Percentiles rank a stretch among this genome's conserved stretches.
Conservation (phyloP, 2,113 vertebrate genomes). For the Corydoras sp. region DNA sequence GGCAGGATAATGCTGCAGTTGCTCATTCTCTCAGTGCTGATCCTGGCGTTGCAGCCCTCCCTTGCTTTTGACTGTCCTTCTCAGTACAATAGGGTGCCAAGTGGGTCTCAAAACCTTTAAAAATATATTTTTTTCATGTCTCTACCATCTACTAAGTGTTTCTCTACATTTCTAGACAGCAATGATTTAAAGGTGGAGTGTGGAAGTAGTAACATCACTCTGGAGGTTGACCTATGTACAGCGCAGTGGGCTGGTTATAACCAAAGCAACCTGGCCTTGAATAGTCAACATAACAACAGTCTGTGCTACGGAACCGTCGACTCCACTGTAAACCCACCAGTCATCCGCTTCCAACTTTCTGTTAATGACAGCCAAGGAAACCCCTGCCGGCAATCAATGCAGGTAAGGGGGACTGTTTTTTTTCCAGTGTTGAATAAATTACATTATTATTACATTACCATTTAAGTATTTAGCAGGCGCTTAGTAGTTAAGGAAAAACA, state of each 20-base stretch:
- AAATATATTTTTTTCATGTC: not conserved
- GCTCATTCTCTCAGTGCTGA: constrained; percentile 55
- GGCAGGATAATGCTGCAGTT: constrained; percentile 24
- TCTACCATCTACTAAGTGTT: not conserved
- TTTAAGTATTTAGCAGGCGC: not conserved
- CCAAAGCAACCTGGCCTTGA: constrained; percentile 56
- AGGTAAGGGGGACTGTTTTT: constrained; percentile 47
- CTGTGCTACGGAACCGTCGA: constrained; percentile 59
- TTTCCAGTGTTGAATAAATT: not conserved
- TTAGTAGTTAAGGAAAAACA: not conserved
- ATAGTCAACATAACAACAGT: constrained; percentile 56
- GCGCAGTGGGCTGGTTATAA: constrained; percentile 67
- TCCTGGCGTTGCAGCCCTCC: constrained; percentile 45
- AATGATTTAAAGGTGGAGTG: constrained; percentile 62
- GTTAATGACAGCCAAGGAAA: constrained; percentile 63
- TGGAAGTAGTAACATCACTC: constrained; percentile 54
- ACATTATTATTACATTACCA: not conserved
- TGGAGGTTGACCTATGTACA: constrained; percentile 70
- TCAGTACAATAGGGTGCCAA: constrained; percentile 57
- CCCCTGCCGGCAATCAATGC: constrained; percentile 62
- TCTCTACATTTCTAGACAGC: constrained; percentile 52
- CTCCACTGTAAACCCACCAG: constrained; percentile 53
- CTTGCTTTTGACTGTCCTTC: constrained; percentile 61
- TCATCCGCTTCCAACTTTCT: constrained; percentile 61
- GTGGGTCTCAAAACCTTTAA: constrained; percentile 39